Conservation (phyloP, 2,888 invertebrate genomes). For the Epinotia ramella region DNA sequence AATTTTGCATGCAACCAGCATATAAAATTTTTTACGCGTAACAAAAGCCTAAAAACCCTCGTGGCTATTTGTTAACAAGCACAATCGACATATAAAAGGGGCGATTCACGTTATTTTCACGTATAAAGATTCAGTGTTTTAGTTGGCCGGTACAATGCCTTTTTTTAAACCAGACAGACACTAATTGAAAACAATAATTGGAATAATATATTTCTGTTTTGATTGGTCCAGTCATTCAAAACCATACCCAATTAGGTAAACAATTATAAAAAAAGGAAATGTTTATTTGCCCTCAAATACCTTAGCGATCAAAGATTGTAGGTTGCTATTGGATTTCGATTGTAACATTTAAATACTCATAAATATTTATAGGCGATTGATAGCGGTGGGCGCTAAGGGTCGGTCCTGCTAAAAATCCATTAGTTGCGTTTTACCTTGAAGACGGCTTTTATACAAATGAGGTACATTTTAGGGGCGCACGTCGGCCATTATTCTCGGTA, state of each 20-base stretch:
- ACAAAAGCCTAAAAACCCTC: not conserved
- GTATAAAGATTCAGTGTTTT: not conserved
- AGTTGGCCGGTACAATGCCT: slow-evolving; percentile 11
- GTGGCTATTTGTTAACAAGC: not conserved
- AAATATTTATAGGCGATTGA: slow-evolving; percentile 53
- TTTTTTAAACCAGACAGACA: not conserved
- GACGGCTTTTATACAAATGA: slow-evolving; percentile 40
- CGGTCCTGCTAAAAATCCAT: slow-evolving; percentile 40
- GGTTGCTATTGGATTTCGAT: slow-evolving; percentile 55
- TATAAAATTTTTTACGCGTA: not conserved
- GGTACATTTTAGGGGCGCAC: slow-evolving; percentile 35
- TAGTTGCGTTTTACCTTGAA: slow-evolving; percentile 38
- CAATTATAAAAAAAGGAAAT: slow-evolving; percentile 42
- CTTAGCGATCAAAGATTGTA: slow-evolving; percentile 43
- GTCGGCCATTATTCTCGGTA: slow-evolving; percentile 15
- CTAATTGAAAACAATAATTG: slow-evolving; percentile 2
- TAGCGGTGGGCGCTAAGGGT: slow-evolving; percentile 31
- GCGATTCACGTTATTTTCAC: not conserved
- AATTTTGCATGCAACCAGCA: not conserved
- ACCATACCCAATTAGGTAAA: slow-evolving; percentile 28
- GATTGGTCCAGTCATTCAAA: slow-evolving; percentile 7
- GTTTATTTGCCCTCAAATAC: slow-evolving; percentile 38
- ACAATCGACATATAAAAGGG: not conserved
- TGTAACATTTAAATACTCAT: slow-evolving; percentile 54
- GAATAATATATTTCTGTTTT: not conserved